phyloP scores from a whole-genome alignment of 2,888 invertebrate genomes.

The Cataglyphis livida region DNA sequence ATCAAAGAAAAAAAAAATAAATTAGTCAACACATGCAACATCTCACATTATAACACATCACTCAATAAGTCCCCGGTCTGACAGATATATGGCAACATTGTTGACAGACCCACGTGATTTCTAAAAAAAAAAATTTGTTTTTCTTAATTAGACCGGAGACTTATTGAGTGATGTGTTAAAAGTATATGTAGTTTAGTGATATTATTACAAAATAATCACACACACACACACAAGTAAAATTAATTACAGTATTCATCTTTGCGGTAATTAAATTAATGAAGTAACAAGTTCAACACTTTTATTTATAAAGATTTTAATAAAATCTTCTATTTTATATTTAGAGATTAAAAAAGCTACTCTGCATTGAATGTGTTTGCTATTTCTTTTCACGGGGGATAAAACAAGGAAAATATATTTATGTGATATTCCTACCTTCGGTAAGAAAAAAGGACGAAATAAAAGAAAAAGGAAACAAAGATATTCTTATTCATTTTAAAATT shows the following conservation, averaged over 20 bases:
- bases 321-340: background rate
- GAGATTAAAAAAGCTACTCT: background rate
- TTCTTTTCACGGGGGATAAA: background rate
- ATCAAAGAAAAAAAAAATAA: background rate
- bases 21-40: background rate
- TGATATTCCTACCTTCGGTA: background rate
- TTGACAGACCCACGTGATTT: too few relatives aligned
- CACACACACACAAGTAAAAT: background rate
- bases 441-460: background rate
- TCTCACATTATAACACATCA: background rate
- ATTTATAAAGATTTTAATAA: background rate
- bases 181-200: background rate
- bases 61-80: too few relatives aligned
- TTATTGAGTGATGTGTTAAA: background rate
- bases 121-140: too few relatives aligned
- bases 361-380: background rate
- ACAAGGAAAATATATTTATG: background rate
- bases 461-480: background rate
- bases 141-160: too few relatives aligned
- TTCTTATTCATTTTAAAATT: slow-evolving; percentile 23
- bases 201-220: background rate
- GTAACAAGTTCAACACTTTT: background rate
- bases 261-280: background rate
- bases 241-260: background rate
- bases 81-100: too few relatives aligned